Evolutionary conservation across 2,888 invertebrate species (phyloP).

Genomic region (Chymomyza amoena): DNA sequence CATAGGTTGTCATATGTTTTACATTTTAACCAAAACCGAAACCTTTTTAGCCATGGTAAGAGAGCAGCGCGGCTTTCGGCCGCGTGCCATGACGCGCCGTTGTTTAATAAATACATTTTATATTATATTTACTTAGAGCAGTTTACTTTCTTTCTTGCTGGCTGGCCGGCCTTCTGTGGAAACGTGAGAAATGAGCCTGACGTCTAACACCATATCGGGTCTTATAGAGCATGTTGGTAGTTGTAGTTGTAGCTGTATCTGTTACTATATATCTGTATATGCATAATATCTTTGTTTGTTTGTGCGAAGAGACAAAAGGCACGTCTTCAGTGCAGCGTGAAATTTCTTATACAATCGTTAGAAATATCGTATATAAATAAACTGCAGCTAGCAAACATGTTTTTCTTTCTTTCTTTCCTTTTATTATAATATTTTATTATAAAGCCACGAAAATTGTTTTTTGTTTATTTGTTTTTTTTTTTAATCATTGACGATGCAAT

Average conservation of each 20-base stretch:
- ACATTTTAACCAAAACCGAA: constrained; percentile 14
- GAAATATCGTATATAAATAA: constrained; percentile 12
- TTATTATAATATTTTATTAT: not conserved
- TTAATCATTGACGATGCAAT: not conserved
- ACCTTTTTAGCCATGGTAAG: constrained; percentile 47
- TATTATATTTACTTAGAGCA: constrained; percentile 13
- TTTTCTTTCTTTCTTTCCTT: not conserved
- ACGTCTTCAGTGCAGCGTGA: constrained; percentile 48
- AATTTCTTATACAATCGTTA: constrained; percentile 55
- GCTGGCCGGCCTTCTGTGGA: constrained; percentile 12
- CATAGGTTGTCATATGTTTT: constrained; percentile 12
- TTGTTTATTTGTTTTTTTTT: not conserved
- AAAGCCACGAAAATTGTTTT: not conserved
- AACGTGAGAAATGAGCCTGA: constrained; percentile 38
- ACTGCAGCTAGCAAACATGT: constrained; percentile 10
- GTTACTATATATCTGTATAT: no score
- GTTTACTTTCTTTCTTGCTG: constrained; percentile 60
- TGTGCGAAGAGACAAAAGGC: constrained; percentile 13
- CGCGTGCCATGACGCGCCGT: constrained; percentile 60
- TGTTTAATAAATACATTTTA: constrained; percentile 59
- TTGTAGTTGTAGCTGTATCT: not conserved
- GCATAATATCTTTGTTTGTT: not conserved
- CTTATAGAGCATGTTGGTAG: no score
- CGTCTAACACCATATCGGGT: not conserved
- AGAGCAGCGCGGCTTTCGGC: constrained; percentile 26